phyloP scores from a whole-genome alignment of 2,888 invertebrate genomes.

The Clitarchus hookeri region DNA sequence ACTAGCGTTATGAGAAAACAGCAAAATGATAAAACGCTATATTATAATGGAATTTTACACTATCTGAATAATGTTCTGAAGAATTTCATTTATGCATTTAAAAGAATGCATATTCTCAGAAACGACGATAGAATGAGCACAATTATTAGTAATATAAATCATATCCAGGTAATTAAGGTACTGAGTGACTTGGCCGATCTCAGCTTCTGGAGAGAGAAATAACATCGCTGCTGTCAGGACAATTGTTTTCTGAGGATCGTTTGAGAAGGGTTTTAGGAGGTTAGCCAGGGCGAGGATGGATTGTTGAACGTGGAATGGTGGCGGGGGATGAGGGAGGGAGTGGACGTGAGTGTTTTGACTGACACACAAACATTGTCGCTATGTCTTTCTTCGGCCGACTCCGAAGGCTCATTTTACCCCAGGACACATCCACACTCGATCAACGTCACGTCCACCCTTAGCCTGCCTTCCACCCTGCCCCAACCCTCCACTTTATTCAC shows the following conservation, averaged over 20 bases:
- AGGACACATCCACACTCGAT: conserved; percentile 20
- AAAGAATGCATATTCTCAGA: no score
- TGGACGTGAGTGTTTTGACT: conserved; percentile 5
- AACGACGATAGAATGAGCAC: no score
- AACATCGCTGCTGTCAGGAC: not conserved
- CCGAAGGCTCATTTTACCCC: conserved; percentile 15
- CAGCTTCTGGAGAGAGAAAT: not conserved
- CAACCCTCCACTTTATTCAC: not conserved
- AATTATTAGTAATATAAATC: no score
- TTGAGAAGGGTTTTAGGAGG: not conserved
- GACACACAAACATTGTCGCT: conserved; percentile 19
- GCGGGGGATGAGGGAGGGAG: not conserved
- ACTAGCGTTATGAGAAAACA: no score
- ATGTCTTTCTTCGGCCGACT: conserved; percentile 17
- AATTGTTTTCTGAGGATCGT: not conserved
- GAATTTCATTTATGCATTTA: no score
- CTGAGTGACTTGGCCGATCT: no score
- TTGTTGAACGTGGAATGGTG: no score
- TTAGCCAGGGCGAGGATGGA: no score
- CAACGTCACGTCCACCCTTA: conserved; percentile 10
- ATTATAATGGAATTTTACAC: no score
- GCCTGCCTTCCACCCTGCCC: not conserved
- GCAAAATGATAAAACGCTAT: no score
- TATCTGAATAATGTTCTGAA: no score
- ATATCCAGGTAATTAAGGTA: no score